Conservation (phyloP, 2,888 invertebrate species). For the Lasioglossum morio region DNA sequence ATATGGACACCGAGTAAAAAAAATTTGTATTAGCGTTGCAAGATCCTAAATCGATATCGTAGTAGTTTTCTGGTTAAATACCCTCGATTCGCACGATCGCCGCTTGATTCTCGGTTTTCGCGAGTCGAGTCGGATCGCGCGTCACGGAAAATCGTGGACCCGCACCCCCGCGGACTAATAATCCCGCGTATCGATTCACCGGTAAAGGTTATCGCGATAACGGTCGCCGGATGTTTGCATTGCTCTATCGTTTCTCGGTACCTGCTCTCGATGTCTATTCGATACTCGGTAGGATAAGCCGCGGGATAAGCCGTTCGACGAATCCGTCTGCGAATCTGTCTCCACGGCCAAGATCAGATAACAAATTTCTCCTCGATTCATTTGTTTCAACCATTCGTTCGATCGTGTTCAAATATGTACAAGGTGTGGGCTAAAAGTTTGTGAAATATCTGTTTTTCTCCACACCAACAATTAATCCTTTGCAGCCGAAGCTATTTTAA, state of each 20-base stretch:
- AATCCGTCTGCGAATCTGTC: slow-evolving; percentile 7
- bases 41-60: not conserved
- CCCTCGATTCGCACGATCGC: slow-evolving; percentile 8
- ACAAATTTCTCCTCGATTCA: not conserved
- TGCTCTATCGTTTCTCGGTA: slow-evolving; percentile 16
- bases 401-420: not conserved
- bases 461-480: too few relatives aligned
- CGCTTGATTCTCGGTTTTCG: not conserved
- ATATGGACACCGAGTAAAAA: not conserved
- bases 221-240: slow-evolving; percentile 23
- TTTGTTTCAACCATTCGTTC: not conserved
- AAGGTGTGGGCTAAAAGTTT: not conserved
- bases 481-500: too few relatives aligned
- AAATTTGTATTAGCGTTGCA: not conserved
- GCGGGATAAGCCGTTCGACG: not conserved
- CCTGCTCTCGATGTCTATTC: slow-evolving; percentile 3
- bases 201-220: slow-evolving; percentile 26
- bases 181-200: slow-evolving; percentile 6
- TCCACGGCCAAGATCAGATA: not conserved
- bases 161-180: not conserved
- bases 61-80: not conserved
- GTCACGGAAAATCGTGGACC: not conserved
- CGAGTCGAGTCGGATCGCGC: not conserved
- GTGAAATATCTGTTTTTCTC: not conserved
- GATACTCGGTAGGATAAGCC: not conserved